Conservation (phyloP, 2,888 invertebrate species). For the Sinelater perroti region DNA sequence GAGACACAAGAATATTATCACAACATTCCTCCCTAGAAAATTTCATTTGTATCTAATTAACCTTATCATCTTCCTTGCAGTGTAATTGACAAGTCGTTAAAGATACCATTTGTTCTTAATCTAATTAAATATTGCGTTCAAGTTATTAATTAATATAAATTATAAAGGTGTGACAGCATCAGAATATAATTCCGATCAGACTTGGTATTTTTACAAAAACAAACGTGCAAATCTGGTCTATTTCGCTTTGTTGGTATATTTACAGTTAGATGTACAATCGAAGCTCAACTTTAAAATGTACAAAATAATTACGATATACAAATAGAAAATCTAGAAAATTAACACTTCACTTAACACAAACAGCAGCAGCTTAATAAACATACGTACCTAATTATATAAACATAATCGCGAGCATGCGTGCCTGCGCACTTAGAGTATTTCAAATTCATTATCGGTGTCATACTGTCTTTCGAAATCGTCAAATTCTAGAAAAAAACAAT, state of each 20-base stretch:
- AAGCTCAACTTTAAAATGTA: conserved; percentile 23
- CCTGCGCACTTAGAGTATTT: conserved; percentile 82
- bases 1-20: no score
- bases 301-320: conserved; percentile 30
- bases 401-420: conserved; percentile 47
- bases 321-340: conserved; percentile 28
- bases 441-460: conserved; percentile 85
- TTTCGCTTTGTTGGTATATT: conserved; percentile 9
- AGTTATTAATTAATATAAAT: no score
- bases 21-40: no score
- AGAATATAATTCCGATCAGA: no score
- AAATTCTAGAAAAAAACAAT: conserved; percentile 64
- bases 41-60: no score
- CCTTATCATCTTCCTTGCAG: no score
- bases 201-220: no score
- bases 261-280: conserved; percentile 30
- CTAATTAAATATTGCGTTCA: no score
- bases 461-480: conserved; percentile 70
- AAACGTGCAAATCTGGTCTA: no score
- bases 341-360: conserved; percentile 10
- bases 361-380: conserved; percentile 15
- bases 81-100: no score
- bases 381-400: conserved; percentile 44
- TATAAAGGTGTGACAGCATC: no score
- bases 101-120: no score